Conservation (phyloP, 2,113 vertebrate genomes). For the Chloroceryle aenea region DNA sequence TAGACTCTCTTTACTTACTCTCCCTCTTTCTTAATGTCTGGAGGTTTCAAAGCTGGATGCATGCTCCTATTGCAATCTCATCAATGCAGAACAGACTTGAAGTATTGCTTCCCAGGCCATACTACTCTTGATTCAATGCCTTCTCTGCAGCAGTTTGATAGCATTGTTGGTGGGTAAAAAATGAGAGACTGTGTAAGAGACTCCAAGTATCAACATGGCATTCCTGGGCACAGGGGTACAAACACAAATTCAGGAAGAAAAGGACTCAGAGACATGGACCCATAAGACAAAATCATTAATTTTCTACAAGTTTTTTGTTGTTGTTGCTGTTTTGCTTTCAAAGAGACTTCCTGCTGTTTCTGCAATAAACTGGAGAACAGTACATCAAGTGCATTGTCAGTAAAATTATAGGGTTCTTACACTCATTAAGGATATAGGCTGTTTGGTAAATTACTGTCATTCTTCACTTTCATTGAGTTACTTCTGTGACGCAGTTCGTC, state of each 20-base stretch:
- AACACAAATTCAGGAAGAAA: neutral
- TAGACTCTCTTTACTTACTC: neutral
- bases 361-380: neutral
- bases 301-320: neutral
- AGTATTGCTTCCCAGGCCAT: neutral
- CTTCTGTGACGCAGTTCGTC: neutral
- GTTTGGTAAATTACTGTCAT: constrained; percentile 46
- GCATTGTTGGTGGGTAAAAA: neutral
- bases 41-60: neutral
- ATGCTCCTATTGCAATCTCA: neutral
- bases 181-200: neutral
- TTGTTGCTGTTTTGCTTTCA: neutral
- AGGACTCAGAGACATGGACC: neutral
- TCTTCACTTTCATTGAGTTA: constrained; percentile 45
- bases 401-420: constrained; percentile 27
- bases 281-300: neutral
- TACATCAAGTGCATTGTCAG: constrained; percentile 10
- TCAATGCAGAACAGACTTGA: neutral
- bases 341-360: constrained; percentile 7
- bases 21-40: neutral
- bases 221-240: neutral
- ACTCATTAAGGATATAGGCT: constrained; percentile 39
- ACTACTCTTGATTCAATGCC: neutral
- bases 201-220: neutral
- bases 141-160: neutral